These are phyloP conservation scores for Lasiurus borealis DNA, from an alignment of 2,113 vertebrate genomes.

Conservation along the genomic window DNA sequence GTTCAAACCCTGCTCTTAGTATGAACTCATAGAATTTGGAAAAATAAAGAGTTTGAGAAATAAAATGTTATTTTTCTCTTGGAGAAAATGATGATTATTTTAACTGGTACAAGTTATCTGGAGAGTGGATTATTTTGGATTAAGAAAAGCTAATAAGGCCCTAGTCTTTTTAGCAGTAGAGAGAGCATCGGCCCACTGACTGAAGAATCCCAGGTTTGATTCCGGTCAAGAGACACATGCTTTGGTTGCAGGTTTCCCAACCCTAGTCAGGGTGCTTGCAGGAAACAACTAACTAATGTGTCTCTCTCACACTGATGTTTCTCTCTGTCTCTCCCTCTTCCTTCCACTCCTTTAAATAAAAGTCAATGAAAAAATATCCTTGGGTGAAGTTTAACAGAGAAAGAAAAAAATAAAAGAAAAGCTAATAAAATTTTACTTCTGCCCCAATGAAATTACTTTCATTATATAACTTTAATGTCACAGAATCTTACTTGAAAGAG, in stretches of 20 bases:
- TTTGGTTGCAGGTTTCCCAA: too few species aligned
- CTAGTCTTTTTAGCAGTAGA: too few species aligned
- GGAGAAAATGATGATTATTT: background rate
- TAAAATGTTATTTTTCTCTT: constrained; percentile 8
- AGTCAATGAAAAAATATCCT: too few species aligned
- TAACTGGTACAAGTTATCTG: background rate
- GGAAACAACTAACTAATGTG: too few species aligned
- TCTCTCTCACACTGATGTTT: too few species aligned
- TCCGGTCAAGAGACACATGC: too few species aligned
- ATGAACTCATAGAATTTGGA: background rate
- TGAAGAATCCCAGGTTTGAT: too few species aligned
- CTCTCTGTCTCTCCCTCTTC: too few species aligned
- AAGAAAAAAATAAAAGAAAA: background rate
- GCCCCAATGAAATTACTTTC: background rate
- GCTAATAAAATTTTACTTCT: background rate
- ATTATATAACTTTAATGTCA: background rate
- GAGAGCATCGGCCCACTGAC: too few species aligned
- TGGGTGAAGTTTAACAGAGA: too few species aligned
- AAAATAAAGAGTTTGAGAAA: constrained; percentile 21
- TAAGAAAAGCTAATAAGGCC: constrained; percentile 3
- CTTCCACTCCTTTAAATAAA: too few species aligned
- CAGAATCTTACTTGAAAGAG: background rate
- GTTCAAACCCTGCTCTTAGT: background rate
- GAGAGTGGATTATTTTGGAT: background rate
- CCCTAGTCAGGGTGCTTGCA: too few species aligned